Base-by-base conservation (phyloP, 1,140 invertebrate species). In the Aphelenchoides fujianensis region DNA sequence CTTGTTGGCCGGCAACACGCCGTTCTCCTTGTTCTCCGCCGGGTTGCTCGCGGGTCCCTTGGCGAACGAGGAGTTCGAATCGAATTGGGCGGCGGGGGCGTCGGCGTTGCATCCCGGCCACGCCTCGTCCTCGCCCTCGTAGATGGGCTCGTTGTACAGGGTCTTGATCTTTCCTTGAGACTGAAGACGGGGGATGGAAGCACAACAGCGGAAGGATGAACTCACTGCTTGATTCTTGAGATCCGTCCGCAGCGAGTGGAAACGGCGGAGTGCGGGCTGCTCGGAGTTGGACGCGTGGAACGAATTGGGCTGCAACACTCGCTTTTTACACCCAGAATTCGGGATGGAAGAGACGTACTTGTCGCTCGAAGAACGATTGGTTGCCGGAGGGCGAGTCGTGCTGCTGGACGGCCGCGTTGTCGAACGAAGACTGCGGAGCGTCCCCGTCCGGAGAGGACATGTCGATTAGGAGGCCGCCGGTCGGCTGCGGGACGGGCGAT, bases 71-170 rank as follows among this genome's bases (percentile, higher is more conserved):
- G 2, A 30, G 5, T 31, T 12, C 1, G 63, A 55, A 27, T 69
- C 67, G n/a, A 57, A 57, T n/a, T 68, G 68, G n/a, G 19, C 48
- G 12, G 52, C 52, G 5, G 69, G 23, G 28, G 36, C 32, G 53
- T n/a, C 2, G 52, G 48, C 48, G 12, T 41, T 41, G 54, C 28
- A 32, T 32, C 55, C 75, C 0, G 68, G 66, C 55, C 72, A 63
- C 28, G 28, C 27, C 27, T 76, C 76, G 12, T 84, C 80, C n/a
- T 81, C 80, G 28, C 80, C 80, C 69, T 82, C 80, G 54, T 81
- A 82, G 54, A 82, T 82, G 16, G 80, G 80, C 68, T 82, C 79
- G 57, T 79, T 84, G 69, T 76, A 62, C 9, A 82, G 66, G 27
- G 70, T 57, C 12, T 67, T 63, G 7, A 63, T 28, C 37, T 30